These are phyloP conservation scores for Phalloptychus januarius DNA, from an alignment of 2,797 vertebrate species.

Conservation along the genomic window DNA sequence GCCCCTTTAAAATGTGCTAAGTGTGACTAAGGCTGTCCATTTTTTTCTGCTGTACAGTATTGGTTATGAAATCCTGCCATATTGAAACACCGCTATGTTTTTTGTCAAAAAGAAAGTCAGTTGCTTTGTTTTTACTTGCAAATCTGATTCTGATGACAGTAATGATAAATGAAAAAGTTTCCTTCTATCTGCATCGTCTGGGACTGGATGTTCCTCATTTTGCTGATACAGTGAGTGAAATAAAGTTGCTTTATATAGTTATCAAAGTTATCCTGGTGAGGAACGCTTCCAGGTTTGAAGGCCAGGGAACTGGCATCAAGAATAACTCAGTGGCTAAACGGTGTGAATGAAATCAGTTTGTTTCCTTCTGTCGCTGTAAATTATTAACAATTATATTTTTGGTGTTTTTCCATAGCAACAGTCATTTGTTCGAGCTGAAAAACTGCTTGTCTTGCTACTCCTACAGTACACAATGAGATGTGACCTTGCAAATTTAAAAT, in stretches of 20 bases:
- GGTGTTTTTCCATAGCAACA: neutral
- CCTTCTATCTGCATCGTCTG: neutral
- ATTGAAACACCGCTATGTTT: neutral
- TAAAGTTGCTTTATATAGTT: neutral
- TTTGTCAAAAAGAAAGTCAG: neutral
- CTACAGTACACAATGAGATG: neutral
- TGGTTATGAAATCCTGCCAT: neutral
- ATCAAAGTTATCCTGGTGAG: neutral
- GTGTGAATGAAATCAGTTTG: neutral
- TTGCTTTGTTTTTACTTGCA: neutral
- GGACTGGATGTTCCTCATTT: neutral
- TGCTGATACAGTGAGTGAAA: neutral
- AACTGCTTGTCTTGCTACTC: neutral
- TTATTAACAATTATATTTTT: neutral
- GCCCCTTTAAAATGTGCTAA: too few relatives aligned
- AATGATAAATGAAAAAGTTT: neutral
- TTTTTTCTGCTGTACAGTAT: neutral
- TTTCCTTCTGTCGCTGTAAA: neutral
- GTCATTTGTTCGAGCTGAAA: neutral
- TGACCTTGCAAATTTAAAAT: constrained; percentile 6
- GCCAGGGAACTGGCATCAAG: neutral
- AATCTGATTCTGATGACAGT: neutral
- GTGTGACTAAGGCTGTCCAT: too few relatives aligned
- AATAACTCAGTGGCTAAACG: neutral
- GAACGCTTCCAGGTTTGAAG: neutral